Percentiles rank a stretch among this genome's conserved stretches.
Conservation (phyloP, 2,888 invertebrate genomes). For the Dynastes tityus region DNA sequence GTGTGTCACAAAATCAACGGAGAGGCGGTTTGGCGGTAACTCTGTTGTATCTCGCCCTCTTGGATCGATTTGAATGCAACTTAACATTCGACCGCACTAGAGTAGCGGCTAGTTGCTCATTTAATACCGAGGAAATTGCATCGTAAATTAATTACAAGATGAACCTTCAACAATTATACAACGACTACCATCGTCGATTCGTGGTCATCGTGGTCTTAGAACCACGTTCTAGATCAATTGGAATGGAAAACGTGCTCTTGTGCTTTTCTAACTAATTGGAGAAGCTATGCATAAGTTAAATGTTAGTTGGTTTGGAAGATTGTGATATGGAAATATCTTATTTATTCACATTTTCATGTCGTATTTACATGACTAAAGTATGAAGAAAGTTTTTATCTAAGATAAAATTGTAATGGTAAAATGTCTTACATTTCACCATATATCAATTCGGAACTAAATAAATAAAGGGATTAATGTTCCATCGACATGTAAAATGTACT, state of each 20-base stretch:
- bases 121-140: conserved; percentile 26
- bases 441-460: too few species aligned
- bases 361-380: too few species aligned
- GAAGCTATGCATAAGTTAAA: background rate
- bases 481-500: too few species aligned
- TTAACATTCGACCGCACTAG: background rate
- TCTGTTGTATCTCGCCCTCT: background rate
- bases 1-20: background rate
- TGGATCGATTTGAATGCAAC: conserved; percentile 20
- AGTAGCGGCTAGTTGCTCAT: background rate
- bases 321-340: too few species aligned
- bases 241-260: background rate
- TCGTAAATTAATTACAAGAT: conserved; percentile 26
- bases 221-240: background rate
- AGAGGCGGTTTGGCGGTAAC: background rate
- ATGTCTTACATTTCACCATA: too few species aligned
- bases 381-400: too few species aligned
- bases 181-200: conserved; percentile 2
- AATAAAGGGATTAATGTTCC: too few species aligned
- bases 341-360: too few species aligned
- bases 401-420: too few species aligned
- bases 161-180: conserved; percentile 6
- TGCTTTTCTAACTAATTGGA: background rate
- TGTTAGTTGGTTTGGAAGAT: background rate
- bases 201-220: background rate